These are phyloP conservation scores for Fratercula arctica DNA, from an alignment of 2,797 vertebrate genomes.

Conservation along the genomic window DNA sequence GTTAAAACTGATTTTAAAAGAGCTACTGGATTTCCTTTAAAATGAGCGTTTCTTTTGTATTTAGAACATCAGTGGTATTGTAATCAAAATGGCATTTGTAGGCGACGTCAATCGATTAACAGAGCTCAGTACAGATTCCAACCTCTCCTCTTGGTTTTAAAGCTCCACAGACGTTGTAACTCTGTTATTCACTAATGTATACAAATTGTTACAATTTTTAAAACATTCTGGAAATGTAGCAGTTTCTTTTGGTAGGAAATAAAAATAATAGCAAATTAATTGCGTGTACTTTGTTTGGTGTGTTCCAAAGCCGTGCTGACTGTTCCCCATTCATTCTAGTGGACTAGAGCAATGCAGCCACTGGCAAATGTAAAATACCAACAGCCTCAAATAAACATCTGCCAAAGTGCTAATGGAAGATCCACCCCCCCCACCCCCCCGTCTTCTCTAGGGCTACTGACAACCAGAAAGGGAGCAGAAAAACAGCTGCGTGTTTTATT, in stretches of 20 bases:
- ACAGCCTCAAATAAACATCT: neutral
- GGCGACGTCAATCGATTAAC: neutral
- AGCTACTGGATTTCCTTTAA: conserved; percentile 14
- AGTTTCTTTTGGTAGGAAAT: conserved; percentile 58
- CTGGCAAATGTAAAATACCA: neutral
- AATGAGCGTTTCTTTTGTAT: neutral
- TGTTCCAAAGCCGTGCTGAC: neutral
- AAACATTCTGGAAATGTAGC: conserved; percentile 41
- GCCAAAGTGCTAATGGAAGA: neutral
- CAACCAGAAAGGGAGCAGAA: neutral
- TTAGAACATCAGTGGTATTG: neutral
- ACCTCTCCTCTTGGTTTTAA: neutral
- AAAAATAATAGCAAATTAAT: neutral
- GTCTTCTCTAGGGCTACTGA: fast-evolving
- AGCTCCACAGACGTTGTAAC: neutral
- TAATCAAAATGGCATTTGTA: neutral
- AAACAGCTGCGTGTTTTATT: fast-evolving
- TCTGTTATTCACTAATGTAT: conserved; percentile 15
- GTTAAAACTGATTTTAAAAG: conserved; percentile 27
- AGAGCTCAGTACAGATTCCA: conserved; percentile 1
- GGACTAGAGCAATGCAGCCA: neutral
- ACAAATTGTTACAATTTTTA: conserved; percentile 22
- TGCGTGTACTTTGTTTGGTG: neutral
- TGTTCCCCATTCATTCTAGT: fast-evolving
- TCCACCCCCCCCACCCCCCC: no score